Conservation (phyloP, 1,140 invertebrate genomes). For the Drosophila saltans region DNA sequence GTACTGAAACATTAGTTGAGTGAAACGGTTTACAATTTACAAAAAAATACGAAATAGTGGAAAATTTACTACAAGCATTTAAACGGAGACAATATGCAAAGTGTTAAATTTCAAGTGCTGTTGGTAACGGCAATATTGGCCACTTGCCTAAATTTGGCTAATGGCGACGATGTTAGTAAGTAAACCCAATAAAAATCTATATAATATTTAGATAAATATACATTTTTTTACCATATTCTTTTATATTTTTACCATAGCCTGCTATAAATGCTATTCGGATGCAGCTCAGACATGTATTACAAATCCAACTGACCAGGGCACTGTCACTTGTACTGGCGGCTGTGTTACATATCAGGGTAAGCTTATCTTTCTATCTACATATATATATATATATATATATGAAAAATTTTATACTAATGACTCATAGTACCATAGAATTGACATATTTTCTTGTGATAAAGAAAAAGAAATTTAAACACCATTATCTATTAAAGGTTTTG, state of each 20-base stretch:
- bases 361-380: slow-evolving; percentile 24
- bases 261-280: slow-evolving; percentile 10
- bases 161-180: not conserved
- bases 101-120: slow-evolving; percentile 17
- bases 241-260: not conserved
- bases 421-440: too few relatives aligned
- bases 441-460: too few relatives aligned
- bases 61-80: not conserved
- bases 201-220: too few relatives aligned
- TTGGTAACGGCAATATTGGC: slow-evolving; percentile 21
- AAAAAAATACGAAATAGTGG: not conserved
- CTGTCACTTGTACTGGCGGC: not conserved
- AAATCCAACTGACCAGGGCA: too few relatives aligned
- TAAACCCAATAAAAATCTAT: too few relatives aligned
- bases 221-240: too few relatives aligned
- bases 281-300: not conserved
- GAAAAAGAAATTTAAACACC: too few relatives aligned
- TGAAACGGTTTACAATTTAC: slow-evolving; percentile 14
- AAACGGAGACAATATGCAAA: slow-evolving; percentile 21
- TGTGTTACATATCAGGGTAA: slow-evolving; percentile 29
- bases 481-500: too few relatives aligned
- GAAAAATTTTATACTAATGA: too few relatives aligned
- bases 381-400: too few relatives aligned
- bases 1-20: slow-evolving; percentile 23
- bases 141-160: not conserved